Conservation (phyloP, 2,888 invertebrate species). For the Sesia apiformis region DNA sequence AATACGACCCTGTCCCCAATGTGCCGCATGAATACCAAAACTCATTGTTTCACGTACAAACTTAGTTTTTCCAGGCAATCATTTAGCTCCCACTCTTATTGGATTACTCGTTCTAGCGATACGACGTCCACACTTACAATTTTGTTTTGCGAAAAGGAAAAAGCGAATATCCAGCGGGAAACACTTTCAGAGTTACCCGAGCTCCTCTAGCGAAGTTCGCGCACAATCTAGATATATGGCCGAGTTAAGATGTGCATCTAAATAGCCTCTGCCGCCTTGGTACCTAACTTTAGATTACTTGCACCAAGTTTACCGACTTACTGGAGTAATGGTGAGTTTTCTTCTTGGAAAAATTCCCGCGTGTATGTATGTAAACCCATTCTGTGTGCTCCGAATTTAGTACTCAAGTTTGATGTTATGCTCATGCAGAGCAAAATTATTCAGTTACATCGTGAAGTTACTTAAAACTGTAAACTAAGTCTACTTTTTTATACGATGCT, state of each 20-base stretch:
- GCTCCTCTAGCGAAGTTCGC: constrained; percentile 33
- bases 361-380: constrained; percentile 45
- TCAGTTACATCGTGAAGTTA: no score
- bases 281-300: constrained; percentile 74
- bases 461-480: no score
- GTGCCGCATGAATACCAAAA: constrained; percentile 8
- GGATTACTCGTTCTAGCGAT: constrained; percentile 25
- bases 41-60: background rate
- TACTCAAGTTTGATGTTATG: constrained; percentile 43
- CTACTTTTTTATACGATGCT: no score
- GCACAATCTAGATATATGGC: constrained; percentile 71
- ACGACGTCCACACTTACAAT: constrained; percentile 35
- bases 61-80: constrained; percentile 14
- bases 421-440: background rate
- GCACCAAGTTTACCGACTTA: constrained; percentile 61
- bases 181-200: constrained; percentile 38
- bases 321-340: constrained; percentile 42
- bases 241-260: constrained; percentile 74
- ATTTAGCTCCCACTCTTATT: constrained; percentile 35
- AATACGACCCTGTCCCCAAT: constrained; percentile 32
- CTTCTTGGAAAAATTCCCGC: constrained; percentile 36
- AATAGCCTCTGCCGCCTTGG: constrained; percentile 68
- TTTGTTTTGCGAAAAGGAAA: constrained; percentile 24
- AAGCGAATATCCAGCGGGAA: constrained; percentile 27
- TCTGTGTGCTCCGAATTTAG: constrained; percentile 59